Evolutionary conservation across 2,888 invertebrate species (phyloP), one percentile per base, ranked within the genome.

Genomic region (Himalopsyche anomala): DNA sequence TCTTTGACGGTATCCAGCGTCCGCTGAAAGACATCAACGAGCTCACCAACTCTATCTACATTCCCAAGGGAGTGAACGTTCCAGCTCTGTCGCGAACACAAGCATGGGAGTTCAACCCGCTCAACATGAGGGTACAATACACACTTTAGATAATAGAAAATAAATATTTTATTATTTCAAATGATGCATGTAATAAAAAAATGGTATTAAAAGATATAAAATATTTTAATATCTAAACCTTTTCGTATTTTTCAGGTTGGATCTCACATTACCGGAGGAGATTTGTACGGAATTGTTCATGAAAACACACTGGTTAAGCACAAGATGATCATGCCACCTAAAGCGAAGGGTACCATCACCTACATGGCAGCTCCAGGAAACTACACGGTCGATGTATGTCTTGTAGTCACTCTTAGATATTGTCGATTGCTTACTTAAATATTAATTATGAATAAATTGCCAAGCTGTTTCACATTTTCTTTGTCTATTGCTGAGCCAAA

Each of bases 1-100:
- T 99, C 93, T 99, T 99, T 93, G 99, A 99, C 93, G 99, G 99
- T 94, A 99, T 99, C 92, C 99, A 99, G 93, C 97, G 99, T 91
- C 99, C 99, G 0, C 92, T 99, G 90, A 98, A 97, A 92, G 99
- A 99, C 93, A 99, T 99, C 92, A 95, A 96, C 91, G 98, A 98
- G 91, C 92, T 98, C 89, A 98, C 98, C 1, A 94, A 96, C 91
- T 98, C 98, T 91, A 99, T 99, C 93, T 99, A 99, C 95, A 99
- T 99, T 92, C 99, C 99, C 80, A 99, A 99, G 94, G 99, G 99
- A 92, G 96, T 99, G 82, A 99, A 99, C 92, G 96, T 97, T 87
- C 99, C 99, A n/a, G 95, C 97, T 83, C 92, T 99, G 87, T 97
- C 97, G 9, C 94, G 98, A 84, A 95, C 95, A 1, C 91, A 93